phyloP scores from a whole-genome alignment of 2,797 vertebrate species.

The Xiphorhynchus erythropygius region DNA sequence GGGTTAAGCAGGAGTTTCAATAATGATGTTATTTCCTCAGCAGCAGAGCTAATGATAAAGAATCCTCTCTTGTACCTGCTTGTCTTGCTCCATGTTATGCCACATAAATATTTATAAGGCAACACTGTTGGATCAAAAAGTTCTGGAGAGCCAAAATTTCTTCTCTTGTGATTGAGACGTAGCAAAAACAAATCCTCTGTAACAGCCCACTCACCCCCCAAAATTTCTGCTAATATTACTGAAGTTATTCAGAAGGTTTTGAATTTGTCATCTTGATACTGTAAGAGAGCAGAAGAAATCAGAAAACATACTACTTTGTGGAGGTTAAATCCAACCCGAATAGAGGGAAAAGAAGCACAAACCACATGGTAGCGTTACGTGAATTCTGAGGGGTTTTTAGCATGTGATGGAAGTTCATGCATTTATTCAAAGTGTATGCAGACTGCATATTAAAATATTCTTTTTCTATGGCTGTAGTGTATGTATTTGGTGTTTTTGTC shows the following conservation, averaged over 20 bases:
- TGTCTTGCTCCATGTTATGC: background rate
- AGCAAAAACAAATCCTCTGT: background rate
- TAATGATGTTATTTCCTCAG: background rate
- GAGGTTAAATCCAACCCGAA: background rate
- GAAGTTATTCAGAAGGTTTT: background rate
- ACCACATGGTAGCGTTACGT: background rate
- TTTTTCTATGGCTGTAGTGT: background rate
- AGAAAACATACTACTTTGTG: background rate
- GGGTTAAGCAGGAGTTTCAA: background rate
- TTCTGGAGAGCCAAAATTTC: background rate
- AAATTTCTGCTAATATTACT: background rate
- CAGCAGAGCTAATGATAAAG: background rate
- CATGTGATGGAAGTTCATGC: background rate
- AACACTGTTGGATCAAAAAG: background rate
- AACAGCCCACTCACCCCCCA: background rate
- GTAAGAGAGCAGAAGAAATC: background rate
- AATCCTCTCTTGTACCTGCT: background rate
- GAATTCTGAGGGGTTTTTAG: background rate
- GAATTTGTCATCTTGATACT: background rate
- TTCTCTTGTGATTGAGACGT: background rate
- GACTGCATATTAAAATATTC: background rate
- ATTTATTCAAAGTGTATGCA: background rate
- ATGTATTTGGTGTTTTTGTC: background rate
- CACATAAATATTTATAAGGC: background rate
- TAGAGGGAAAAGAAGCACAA: background rate